Evolutionary conservation across 64 coral and sea anemone genomes (phyloP).

Genomic region (Stichodactyla mertensii): DNA sequence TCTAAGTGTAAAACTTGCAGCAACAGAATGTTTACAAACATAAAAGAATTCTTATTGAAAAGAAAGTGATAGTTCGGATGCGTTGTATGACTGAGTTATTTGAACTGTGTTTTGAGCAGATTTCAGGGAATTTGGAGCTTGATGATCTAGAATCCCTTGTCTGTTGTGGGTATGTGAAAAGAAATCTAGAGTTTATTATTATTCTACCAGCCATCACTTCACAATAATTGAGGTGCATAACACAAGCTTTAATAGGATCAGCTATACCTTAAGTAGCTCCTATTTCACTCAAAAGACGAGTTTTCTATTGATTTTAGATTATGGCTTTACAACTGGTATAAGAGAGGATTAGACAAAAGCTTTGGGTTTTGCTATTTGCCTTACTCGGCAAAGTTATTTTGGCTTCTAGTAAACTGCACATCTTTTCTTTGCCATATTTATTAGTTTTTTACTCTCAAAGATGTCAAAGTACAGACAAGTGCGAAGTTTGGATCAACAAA

Average conservation of each 20-base stretch:
- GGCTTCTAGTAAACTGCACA: not conserved
- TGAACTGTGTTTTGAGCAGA: too few species aligned
- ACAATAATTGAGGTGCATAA: constrained; percentile 2
- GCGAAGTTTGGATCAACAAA: not conserved
- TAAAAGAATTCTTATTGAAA: not conserved
- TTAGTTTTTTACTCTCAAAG: not conserved
- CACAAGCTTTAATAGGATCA: constrained; percentile 17
- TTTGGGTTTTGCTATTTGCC: not conserved
- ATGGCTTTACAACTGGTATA: not conserved
- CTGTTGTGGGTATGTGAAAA: not conserved
- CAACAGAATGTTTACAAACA: not conserved
- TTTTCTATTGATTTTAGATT: constrained; percentile 18
- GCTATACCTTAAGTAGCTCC: not conserved
- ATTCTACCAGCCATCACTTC: not conserved
- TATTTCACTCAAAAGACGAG: not conserved
- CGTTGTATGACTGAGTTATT: too few species aligned
- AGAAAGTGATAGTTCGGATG: not conserved
- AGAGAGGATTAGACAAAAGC: constrained; percentile 1
- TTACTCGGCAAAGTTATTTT: not conserved
- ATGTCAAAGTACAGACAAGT: not conserved
- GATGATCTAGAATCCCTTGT: too few species aligned
- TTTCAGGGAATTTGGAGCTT: too few species aligned
- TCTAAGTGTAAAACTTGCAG: not conserved
- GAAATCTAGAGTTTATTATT: constrained; percentile 1
- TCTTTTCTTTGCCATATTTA: not conserved